Evolutionary conservation across 2,113 vertebrate species (phyloP).

Genomic region (Aptenodytes patagonicus): DNA sequence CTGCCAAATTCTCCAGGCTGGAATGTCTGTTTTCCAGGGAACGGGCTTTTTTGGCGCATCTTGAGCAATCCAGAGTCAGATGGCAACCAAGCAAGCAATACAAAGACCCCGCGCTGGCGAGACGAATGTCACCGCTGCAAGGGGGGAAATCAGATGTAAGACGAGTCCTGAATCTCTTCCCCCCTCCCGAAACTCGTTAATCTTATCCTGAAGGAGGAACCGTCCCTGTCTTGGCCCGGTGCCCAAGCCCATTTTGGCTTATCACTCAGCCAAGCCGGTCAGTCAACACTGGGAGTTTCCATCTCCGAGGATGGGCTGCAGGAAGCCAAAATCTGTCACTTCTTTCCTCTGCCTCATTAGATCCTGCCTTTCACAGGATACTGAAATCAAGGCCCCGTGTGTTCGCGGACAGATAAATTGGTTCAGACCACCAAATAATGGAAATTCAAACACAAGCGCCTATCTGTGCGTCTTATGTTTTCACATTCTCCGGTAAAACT

Average conservation of each 20-base stretch:
- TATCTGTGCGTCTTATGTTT: neutral
- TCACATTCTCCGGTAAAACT: neutral
- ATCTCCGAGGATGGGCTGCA: conserved; percentile 38
- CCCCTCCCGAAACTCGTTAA: neutral
- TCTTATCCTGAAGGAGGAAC: conserved; percentile 13
- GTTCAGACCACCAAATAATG: conserved; percentile 23
- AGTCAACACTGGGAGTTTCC: conserved; percentile 55
- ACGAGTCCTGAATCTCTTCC: neutral
- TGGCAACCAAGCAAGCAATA: neutral
- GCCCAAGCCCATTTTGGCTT: conserved; percentile 18
- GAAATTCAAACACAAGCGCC: neutral
- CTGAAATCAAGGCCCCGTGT: neutral
- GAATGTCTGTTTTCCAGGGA: conserved; percentile 43
- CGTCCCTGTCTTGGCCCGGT: neutral
- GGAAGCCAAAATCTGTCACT: conserved; percentile 65
- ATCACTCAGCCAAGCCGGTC: conserved; percentile 44
- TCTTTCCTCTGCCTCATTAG: conserved; percentile 57
- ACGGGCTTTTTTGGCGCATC: neutral
- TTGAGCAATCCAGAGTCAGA: neutral
- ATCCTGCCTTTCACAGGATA: conserved; percentile 61
- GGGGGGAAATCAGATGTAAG: neutral
- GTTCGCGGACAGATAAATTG: neutral
- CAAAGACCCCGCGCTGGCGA: accelerated
- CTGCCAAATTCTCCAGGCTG: conserved; percentile 51
- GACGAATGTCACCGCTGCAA: neutral